A percentile compares a stretch with the other conserved stretches of the same genome.
Evolutionary conservation across 2,113 vertebrate genomes (phyloP).

Genomic region (Ictalurus furcatus): DNA sequence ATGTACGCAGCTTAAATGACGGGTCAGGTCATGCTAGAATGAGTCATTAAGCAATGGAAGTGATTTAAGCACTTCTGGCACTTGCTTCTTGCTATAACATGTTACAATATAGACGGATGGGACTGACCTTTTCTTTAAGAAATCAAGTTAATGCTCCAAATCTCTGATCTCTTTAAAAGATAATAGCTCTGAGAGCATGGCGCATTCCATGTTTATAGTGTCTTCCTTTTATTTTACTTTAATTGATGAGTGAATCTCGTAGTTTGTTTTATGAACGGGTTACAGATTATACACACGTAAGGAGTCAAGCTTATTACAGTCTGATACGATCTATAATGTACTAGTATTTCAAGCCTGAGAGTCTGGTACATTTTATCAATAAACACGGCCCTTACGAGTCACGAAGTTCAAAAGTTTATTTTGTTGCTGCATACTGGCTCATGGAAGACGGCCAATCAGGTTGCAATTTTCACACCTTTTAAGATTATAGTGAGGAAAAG

Average conservation of each 20-base stretch:
- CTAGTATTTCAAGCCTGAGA: not conserved
- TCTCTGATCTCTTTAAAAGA: not conserved
- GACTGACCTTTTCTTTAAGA: not conserved
- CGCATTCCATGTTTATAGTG: not conserved
- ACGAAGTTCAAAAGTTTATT: not conserved
- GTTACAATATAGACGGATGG: not conserved
- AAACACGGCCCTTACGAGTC: not conserved
- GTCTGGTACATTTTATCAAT: not conserved
- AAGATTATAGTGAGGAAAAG: not conserved
- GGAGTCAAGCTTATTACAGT: not conserved
- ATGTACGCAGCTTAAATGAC: not conserved
- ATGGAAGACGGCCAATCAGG: not conserved
- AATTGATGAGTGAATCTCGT: not conserved
- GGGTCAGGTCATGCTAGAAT: slow-evolving; percentile 26
- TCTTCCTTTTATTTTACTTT: not conserved
- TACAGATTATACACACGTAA: not conserved
- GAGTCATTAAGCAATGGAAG: slow-evolving; percentile 11
- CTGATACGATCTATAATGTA: not conserved
- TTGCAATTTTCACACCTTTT: not conserved
- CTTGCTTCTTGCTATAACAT: slow-evolving; percentile 27
- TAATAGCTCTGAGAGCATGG: not conserved
- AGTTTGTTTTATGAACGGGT: no score
- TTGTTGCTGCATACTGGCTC: not conserved
- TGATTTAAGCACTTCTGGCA: slow-evolving; percentile 27
- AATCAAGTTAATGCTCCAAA: not conserved